Evolutionary conservation across 2,797 vertebrate genomes (phyloP), one percentile per base, ranked within the genome.

Genomic region (Neosilurus mollespiculum): DNA sequence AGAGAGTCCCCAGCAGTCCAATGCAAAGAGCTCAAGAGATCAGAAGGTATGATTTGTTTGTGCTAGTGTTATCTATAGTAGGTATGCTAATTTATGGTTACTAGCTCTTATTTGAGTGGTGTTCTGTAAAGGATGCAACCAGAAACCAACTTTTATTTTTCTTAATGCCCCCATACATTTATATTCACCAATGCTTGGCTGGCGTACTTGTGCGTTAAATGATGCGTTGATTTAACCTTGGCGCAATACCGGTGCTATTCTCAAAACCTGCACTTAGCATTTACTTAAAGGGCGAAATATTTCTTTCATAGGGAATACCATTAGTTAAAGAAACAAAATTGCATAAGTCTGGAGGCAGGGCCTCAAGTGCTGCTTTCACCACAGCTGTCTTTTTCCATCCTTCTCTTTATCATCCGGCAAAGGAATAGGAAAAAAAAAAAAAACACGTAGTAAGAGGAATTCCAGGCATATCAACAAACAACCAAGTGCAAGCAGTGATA

Each of bases 391-490:
- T 80, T 90, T 54, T 49, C 15, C 76, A 84, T 81, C 16, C 80
- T 84, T 81, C 84, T 83, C 75, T 69, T 73, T 66, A 73, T 75
- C 77, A 37, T 77, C 87, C 80, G 82, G 59, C 82, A 79, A 37
- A 82, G 81, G 59, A 71, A 43, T 11, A 62, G n/a, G 58, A 71
- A 80, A 70, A 80, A 78, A 77, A 81, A 43, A 10, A 5, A 75
- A 67, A 37, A 49, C n/a, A 49, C 59, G 79, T 66, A 86, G 49
- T 22, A 64, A 71, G 56, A 81, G 30, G 82, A 88, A 88, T 88
- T 87, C 85, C 83, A 84, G 85, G 73, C 80, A 84, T 87, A 87
- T 89, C 84, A 85, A 87, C 78, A 82, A 87, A 87, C 82, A 84
- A 78, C 82, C 61, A 58, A 84, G 75, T 84, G 75, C 71, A 83